phyloP scores from a whole-genome alignment of 2,113 vertebrate genomes.

The Myanophis thanlyinensis region DNA sequence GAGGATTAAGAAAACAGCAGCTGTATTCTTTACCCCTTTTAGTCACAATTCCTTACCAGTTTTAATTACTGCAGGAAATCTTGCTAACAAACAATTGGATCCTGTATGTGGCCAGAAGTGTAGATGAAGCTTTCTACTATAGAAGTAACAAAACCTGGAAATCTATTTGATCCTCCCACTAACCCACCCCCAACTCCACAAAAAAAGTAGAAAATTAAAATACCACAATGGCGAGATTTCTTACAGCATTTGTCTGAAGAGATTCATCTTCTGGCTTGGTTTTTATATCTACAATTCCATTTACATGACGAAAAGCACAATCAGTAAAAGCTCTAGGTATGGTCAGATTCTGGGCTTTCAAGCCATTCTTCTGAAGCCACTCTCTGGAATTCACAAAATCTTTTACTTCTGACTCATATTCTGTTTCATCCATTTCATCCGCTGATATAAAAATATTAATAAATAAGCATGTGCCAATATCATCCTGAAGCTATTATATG shows the following conservation, averaged over 20 bases:
- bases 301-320: conserved; percentile 73
- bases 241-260: conserved; percentile 74
- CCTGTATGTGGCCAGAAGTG: not conserved
- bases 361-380: conserved; percentile 76
- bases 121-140: accelerated
- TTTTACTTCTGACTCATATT: conserved; percentile 42
- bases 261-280: conserved; percentile 69
- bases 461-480: not conserved
- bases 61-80: not conserved
- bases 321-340: conserved; percentile 71
- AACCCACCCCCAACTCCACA: not conserved
- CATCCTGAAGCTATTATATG: not conserved
- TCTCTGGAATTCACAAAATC: conserved; percentile 69
- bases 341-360: conserved; percentile 75
- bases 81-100: not conserved
- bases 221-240: conserved; percentile 14
- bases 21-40: not conserved
- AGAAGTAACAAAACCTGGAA: not conserved
- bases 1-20: not conserved
- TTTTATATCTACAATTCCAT: conserved; percentile 76
- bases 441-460: conserved; percentile 34
- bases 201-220: not conserved
- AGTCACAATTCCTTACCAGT: not conserved
- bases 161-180: not conserved
- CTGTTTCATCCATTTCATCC: not conserved